Conservation (phyloP, 1,140 invertebrate genomes). For the Antheraea pernyi region DNA sequence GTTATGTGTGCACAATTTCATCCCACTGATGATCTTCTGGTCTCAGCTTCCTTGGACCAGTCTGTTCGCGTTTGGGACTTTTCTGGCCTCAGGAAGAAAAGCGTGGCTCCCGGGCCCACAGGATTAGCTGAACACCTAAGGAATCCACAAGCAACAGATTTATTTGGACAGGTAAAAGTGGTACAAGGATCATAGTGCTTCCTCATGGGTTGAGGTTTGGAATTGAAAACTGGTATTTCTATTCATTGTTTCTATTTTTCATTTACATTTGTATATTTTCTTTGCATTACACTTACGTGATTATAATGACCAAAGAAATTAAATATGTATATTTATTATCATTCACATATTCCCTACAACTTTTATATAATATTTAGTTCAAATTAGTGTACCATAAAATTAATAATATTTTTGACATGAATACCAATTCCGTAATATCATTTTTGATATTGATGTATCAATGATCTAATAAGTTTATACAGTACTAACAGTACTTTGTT, state of each 20-base stretch:
- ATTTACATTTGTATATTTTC: too few species aligned
- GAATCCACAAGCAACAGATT: conserved; percentile 93
- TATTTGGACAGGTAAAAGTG: conserved; percentile 88
- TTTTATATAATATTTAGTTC: too few species aligned
- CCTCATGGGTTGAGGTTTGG: conserved; percentile 9
- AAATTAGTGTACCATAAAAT: too few species aligned
- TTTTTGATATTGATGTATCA: too few species aligned
- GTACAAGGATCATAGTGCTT: conserved; percentile 5
- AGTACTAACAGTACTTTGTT: too few species aligned
- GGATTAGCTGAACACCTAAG: conserved; percentile 94
- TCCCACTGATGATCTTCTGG: conserved; percentile 96
- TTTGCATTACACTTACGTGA: too few species aligned
- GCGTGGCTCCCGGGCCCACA: conserved; percentile 95
- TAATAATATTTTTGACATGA: too few species aligned
- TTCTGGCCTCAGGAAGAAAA: conserved; percentile 97
- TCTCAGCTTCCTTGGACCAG: conserved; percentile 98
- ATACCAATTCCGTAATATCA: too few species aligned
- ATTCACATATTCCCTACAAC: too few species aligned
- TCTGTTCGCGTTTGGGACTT: conserved; percentile 99
- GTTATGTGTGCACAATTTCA: conserved; percentile 99
- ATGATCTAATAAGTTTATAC: too few species aligned
- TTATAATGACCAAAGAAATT: too few species aligned
- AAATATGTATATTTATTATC: too few species aligned
- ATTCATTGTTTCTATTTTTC: neutral
- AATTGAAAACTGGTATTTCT: neutral